phyloP scores from a whole-genome alignment of 1,140 invertebrate species.

The Tribolium madens region DNA sequence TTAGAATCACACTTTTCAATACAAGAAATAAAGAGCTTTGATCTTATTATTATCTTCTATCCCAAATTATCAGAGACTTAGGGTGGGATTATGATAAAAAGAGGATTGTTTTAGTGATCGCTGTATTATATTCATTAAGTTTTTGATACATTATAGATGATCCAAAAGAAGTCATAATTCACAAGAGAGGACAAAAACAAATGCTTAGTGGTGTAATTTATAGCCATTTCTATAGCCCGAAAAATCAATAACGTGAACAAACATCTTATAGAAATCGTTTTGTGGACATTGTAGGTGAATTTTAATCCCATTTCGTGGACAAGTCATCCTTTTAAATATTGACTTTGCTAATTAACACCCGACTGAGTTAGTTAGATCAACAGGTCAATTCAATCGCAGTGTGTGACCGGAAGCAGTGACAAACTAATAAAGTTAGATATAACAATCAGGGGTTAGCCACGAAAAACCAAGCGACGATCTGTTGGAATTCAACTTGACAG shows the following conservation, averaged over 20 bases:
- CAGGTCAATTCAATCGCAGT: conserved; percentile 14
- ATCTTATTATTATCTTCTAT: too few relatives aligned
- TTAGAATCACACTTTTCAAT: too few relatives aligned
- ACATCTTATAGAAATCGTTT: background rate
- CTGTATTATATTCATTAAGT: background rate
- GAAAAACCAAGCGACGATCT: background rate
- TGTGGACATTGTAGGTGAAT: background rate
- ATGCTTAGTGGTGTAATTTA: background rate
- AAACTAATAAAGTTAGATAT: conserved; percentile 23
- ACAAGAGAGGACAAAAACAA: background rate
- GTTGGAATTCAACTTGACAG: background rate
- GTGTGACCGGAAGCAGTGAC: conserved; percentile 9
- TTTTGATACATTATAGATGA: background rate
- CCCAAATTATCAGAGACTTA: background rate
- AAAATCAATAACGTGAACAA: background rate
- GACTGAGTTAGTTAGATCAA: background rate
- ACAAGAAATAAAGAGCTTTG: too few relatives aligned
- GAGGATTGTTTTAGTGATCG: background rate
- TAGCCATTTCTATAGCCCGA: background rate
- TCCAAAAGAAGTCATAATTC: background rate
- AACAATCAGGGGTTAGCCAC: background rate
- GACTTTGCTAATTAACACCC: background rate
- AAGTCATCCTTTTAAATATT: background rate
- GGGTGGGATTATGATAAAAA: background rate
- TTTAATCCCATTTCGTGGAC: background rate